Conservation (phyloP, 30 jellyfish, hydroid and myxozoan genomes). For the Cassiopea xamachana region DNA sequence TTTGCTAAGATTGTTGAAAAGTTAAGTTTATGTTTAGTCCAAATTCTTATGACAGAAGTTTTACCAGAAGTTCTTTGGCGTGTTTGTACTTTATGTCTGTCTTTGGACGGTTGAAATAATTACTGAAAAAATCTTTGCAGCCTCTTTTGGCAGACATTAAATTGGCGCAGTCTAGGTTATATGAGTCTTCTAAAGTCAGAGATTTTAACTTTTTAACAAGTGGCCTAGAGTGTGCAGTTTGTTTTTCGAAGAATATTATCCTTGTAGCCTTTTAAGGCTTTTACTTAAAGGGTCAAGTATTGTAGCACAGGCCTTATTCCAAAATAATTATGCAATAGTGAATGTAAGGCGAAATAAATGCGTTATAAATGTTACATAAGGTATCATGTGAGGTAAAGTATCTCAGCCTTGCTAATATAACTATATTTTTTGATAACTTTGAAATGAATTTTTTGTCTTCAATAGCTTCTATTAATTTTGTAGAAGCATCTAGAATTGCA, state of each 20-base stretch:
- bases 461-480: slow-evolving; percentile 29
- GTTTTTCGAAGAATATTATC: slow-evolving; percentile 12
- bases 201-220: slow-evolving; percentile 26
- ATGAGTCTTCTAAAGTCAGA: slow-evolving; percentile 48
- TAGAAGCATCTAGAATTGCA: slow-evolving; percentile 30
- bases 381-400: slow-evolving; percentile 22
- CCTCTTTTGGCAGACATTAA: slow-evolving; percentile 28
- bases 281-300: slow-evolving; percentile 3
- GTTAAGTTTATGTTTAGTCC: slow-evolving; percentile 10
- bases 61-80: slow-evolving; percentile 50
- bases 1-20: background rate
- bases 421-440: slow-evolving; percentile 22
- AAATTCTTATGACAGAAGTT: slow-evolving; percentile 12
- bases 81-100: background rate
- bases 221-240: background rate
- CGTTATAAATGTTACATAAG: slow-evolving; percentile 13
- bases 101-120: slow-evolving; percentile 1
- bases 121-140: slow-evolving; percentile 16
- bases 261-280: slow-evolving; percentile 36
- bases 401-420: slow-evolving; percentile 24
- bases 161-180: slow-evolving; percentile 41
- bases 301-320: slow-evolving; percentile 32
- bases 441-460: slow-evolving; percentile 22
- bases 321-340: slow-evolving; percentile 7
- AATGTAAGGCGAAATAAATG: slow-evolving; percentile 31